These are phyloP conservation scores for Stictonetta naevosa DNA, from an alignment of 2,113 vertebrate genomes.

Conservation along the genomic window DNA sequence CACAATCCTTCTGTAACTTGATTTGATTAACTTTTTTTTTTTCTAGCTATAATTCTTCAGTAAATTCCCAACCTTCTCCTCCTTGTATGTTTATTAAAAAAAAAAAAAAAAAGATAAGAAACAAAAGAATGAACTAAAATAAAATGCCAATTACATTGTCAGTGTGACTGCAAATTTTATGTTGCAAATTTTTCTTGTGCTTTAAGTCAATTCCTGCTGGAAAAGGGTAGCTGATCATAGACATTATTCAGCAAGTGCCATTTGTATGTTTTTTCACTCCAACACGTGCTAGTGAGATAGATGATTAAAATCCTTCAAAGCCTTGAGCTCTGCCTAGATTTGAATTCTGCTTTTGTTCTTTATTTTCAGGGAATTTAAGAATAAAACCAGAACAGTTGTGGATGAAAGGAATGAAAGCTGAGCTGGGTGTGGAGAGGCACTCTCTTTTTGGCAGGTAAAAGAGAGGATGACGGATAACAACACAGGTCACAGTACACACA, in stretches of 20 bases:
- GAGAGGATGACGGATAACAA: not conserved
- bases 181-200: conserved; percentile 45
- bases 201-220: conserved; percentile 22
- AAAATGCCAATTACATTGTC: conserved; percentile 50
- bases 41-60: not conserved
- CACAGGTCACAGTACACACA: not conserved
- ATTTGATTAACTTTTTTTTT: not conserved
- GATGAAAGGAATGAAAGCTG: not conserved
- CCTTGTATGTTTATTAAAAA: not conserved
- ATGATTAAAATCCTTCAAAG: conserved; percentile 52
- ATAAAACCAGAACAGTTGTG: not conserved
- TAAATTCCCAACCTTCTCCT: not conserved
- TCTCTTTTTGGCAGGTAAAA: not conserved
- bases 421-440: rapidly evolving
- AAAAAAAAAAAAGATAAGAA: not conserved
- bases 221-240: conserved; percentile 53
- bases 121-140: conserved; percentile 43
- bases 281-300: conserved; percentile 19
- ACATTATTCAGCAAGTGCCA: conserved; percentile 35
- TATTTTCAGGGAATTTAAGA: not conserved
- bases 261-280: conserved; percentile 18
- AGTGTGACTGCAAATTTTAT: conserved; percentile 12
- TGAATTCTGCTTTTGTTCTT: conserved; percentile 12
- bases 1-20: not conserved
- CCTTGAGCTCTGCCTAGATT: not conserved